A percentile compares a stretch with the other conserved stretches of the same genome.
These are phyloP conservation scores for Lithosia quadra DNA, from an alignment of 2,888 invertebrate genomes.

Conservation along the genomic window DNA sequence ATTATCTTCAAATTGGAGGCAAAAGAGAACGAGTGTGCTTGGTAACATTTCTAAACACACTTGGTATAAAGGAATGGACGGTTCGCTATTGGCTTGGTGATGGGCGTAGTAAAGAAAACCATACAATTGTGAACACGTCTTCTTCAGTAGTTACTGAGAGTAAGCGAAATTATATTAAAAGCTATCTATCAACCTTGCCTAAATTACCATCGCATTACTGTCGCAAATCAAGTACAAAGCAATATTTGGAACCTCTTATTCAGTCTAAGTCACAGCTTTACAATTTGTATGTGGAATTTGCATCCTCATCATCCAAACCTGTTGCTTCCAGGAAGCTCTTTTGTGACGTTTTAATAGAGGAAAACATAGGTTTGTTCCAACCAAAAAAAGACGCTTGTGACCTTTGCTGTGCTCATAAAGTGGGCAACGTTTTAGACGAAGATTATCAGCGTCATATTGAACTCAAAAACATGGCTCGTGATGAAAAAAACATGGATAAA, in stretches of 20 bases:
- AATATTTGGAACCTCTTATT: slow-evolving; percentile 51
- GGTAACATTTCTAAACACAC: slow-evolving; percentile 15
- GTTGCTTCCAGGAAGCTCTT: slow-evolving; percentile 48
- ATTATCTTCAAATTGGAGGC: slow-evolving; percentile 41
- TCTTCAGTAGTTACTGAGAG: slow-evolving; percentile 11
- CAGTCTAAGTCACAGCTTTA: slow-evolving; percentile 50
- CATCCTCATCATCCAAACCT: slow-evolving; percentile 29
- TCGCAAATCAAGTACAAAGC: slow-evolving; percentile 41
- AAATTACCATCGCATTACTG: slow-evolving; percentile 54
- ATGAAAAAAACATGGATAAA: slow-evolving; percentile 44
- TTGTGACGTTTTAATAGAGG: slow-evolving; percentile 37
- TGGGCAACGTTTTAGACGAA: slow-evolving; percentile 43
- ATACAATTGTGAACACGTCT: slow-evolving; percentile 10
- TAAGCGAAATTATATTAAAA: slow-evolving; percentile 12
- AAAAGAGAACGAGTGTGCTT: no score
- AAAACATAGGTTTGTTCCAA: slow-evolving; percentile 49
- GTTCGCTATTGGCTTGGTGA: slow-evolving; percentile 35
- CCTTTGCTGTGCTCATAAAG: slow-evolving; percentile 43
- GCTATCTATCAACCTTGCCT: slow-evolving; percentile 9
- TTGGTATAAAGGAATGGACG: slow-evolving; percentile 33
- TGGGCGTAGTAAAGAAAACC: slow-evolving; percentile 11
- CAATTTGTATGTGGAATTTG: slow-evolving; percentile 38
- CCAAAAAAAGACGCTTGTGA: slow-evolving; percentile 51
- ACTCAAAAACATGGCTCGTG: slow-evolving; percentile 31
- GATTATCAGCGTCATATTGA: slow-evolving; percentile 25